Percentiles rank a stretch among this genome's conserved stretches.
Evolutionary conservation across 2,888 invertebrate species (phyloP).

Genomic region (Reticulitermes lucifugus): DNA sequence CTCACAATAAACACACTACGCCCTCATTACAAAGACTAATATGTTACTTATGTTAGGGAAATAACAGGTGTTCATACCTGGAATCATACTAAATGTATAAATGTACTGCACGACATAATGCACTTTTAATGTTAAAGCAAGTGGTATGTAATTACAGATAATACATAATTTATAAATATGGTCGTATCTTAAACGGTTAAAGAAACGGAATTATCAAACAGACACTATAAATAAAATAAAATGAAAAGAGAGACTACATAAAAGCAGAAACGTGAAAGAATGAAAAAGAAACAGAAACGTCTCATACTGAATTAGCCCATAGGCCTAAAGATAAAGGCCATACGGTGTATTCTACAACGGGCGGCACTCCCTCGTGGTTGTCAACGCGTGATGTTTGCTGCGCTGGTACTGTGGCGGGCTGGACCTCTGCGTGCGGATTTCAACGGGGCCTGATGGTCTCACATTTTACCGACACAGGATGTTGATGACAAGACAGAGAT

Average conservation of each 20-base stretch:
- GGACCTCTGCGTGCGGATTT: background rate
- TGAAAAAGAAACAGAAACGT: background rate
- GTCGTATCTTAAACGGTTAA: no score
- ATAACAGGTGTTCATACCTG: no score
- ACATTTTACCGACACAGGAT: background rate
- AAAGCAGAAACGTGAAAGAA: background rate
- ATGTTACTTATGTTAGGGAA: no score
- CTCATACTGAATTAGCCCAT: background rate
- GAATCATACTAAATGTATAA: no score
- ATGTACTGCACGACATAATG: no score
- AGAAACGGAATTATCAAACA: background rate
- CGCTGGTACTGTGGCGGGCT: background rate
- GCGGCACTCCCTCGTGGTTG: no score
- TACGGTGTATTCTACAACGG: no score
- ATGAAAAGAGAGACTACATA: background rate
- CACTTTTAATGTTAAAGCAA: no score
- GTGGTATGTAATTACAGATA: no score
- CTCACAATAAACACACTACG: no score
- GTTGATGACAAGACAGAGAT: background rate
- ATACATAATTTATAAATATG: no score
- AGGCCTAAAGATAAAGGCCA: background rate
- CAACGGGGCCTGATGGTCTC: background rate
- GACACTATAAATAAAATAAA: background rate
- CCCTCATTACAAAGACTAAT: no score
- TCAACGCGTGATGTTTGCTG: background rate